phyloP scores from a whole-genome alignment of 2,888 invertebrate genomes.

The Marronus borbonicus region DNA sequence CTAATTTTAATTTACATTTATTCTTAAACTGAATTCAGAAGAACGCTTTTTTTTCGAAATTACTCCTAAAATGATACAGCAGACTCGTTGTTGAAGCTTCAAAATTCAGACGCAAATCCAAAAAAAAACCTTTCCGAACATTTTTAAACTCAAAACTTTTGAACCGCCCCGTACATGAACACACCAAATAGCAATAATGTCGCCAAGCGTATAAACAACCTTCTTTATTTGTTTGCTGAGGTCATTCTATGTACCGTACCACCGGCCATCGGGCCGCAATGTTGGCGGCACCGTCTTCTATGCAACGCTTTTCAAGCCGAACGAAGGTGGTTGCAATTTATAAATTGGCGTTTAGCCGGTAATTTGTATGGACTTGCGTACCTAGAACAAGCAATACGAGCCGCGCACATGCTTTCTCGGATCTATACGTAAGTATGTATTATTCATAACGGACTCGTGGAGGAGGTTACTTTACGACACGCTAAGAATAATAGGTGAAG shows the following conservation, averaged over 20 bases:
- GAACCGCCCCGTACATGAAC: background rate
- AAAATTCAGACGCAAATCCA: too few relatives aligned
- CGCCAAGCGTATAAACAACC: conserved; percentile 24
- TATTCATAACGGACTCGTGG: conserved; percentile 34
- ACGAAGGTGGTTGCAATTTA: conserved; percentile 35
- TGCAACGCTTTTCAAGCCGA: background rate
- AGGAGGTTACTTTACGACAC: background rate
- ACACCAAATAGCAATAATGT: conserved; percentile 22
- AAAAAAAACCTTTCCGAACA: too few relatives aligned
- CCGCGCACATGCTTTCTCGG: conserved; percentile 9
- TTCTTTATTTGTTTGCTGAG: conserved; percentile 26
- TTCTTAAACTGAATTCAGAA: too few relatives aligned
- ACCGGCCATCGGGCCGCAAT: background rate
- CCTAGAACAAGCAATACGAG: conserved; percentile 8
- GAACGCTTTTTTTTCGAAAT: too few relatives aligned
- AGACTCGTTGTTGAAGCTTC: too few relatives aligned
- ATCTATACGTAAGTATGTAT: conserved; percentile 9
- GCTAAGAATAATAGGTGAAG: too few relatives aligned
- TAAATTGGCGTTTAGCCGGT: conserved; percentile 34
- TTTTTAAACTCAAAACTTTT: too few relatives aligned
- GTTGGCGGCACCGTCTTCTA: conserved; percentile 7
- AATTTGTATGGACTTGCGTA: conserved; percentile 18
- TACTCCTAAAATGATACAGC: too few relatives aligned
- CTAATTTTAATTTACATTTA: too few relatives aligned
- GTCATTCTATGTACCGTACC: background rate